A percentile compares a stretch with the other conserved stretches of the same genome.
Evolutionary conservation across 1,140 invertebrate species (phyloP).

Genomic region (Akabosia matsudoensis): DNA sequence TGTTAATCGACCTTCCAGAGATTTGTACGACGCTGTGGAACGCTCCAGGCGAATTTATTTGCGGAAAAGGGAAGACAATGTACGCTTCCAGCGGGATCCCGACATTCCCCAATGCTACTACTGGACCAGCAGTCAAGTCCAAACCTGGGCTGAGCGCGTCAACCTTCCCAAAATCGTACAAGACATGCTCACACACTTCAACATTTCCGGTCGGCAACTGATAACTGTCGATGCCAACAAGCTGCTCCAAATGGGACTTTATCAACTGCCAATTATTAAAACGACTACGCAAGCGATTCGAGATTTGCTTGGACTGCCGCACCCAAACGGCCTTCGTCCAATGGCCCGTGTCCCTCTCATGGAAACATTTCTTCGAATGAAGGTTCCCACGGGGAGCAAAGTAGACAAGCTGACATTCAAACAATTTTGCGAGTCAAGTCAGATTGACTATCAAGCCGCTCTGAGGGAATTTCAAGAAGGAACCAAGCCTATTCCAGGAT

Average conservation of each 20-base stretch:
- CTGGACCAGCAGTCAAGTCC: neutral
- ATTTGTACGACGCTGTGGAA: neutral
- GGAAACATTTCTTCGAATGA: neutral
- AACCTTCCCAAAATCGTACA: neutral
- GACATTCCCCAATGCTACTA: neutral
- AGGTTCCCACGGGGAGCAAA: neutral
- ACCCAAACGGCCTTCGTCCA: neutral
- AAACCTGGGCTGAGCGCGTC: neutral
- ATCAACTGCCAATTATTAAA: neutral
- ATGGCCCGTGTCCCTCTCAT: neutral
- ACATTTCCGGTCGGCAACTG: neutral
- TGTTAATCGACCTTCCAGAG: neutral
- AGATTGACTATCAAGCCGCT: neutral
- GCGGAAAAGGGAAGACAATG: neutral
- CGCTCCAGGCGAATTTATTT: neutral
- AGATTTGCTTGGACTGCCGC: neutral
- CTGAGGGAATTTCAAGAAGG: neutral
- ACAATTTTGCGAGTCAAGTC: neutral
- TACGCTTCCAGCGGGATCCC: neutral
- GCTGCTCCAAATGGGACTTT: slow-evolving; percentile 1
- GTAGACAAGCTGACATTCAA: neutral
- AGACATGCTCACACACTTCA: neutral
- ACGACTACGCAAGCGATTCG: neutral
- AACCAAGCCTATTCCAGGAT: neutral
- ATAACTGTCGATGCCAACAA: neutral